phyloP scores from a whole-genome alignment of 1,140 invertebrate species.

The Alviniconcha marisindica region DNA sequence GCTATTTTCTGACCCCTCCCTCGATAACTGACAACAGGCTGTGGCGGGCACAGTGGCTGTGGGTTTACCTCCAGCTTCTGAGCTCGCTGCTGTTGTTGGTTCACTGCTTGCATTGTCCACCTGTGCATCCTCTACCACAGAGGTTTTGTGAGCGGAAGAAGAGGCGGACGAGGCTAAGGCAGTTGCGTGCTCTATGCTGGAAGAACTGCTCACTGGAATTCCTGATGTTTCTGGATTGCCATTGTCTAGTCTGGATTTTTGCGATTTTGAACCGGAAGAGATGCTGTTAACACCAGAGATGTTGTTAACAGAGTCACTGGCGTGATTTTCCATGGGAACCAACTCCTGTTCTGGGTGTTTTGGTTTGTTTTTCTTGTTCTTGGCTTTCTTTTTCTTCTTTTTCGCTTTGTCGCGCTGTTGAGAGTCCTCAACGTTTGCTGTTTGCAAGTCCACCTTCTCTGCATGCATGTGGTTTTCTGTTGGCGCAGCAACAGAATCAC shows the following conservation, averaged over 20 bases:
- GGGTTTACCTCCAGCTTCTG: background rate
- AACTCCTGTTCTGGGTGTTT: background rate
- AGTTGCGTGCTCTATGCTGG: background rate
- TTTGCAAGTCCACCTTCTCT: background rate
- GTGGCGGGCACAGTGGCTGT: background rate
- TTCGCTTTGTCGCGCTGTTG: constrained; percentile 12
- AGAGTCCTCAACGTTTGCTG: background rate
- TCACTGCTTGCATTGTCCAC: too few relatives aligned
- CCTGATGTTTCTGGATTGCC: background rate
- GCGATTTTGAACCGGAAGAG: background rate
- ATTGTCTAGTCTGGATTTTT: background rate
- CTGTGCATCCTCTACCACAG: too few relatives aligned
- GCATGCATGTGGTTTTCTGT: background rate
- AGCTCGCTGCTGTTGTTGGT: background rate
- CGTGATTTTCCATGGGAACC: background rate
- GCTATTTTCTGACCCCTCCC: too few relatives aligned
- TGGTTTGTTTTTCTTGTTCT: constrained; percentile 22
- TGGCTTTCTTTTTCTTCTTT: constrained; percentile 31
- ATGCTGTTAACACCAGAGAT: background rate
- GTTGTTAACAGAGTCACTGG: too few relatives aligned
- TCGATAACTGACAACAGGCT: background rate
- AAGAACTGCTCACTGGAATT: background rate
- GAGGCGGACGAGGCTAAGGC: background rate
- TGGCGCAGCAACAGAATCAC: background rate
- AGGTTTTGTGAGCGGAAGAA: background rate